Percentiles rank a stretch among this genome's conserved stretches.
Conservation (phyloP, 2,113 vertebrate species). For the Piaya cayana region DNA sequence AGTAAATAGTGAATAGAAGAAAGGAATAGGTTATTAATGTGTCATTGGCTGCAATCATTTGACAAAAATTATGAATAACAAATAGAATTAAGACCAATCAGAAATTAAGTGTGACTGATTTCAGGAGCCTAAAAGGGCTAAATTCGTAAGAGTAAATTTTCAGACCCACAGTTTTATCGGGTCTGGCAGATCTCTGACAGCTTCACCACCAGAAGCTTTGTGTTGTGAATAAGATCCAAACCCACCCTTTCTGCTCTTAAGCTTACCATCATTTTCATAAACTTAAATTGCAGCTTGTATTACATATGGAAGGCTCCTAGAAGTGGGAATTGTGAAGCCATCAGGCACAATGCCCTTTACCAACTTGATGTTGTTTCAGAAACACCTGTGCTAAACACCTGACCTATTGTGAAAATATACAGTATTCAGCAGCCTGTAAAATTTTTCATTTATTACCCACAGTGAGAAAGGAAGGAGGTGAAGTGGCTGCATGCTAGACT, state of each 20-base stretch:
- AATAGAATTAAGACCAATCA: neutral
- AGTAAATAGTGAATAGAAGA: neutral
- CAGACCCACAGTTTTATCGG: neutral
- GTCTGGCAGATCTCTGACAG: neutral
- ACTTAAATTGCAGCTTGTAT: neutral
- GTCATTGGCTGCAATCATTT: neutral
- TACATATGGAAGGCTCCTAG: neutral
- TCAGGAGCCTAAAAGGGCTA: neutral
- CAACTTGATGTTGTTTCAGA: conserved; percentile 46
- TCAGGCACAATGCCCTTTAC: conserved; percentile 42
- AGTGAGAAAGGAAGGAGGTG: conserved; percentile 6
- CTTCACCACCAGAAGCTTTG: neutral
- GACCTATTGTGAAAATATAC: conserved; percentile 70
- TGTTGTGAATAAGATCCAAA: neutral
- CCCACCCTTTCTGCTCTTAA: neutral
- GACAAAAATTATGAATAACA: neutral
- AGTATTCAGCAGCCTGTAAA: conserved; percentile 62
- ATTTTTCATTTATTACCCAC: conserved; percentile 71
- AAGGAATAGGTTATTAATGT: neutral
- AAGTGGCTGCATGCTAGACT: neutral
- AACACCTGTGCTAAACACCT: conserved; percentile 65
- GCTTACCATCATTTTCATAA: neutral
- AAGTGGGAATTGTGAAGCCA: conserved; percentile 38
- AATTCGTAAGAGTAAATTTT: neutral
- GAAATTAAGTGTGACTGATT: neutral